Evolutionary conservation across 1,140 invertebrate genomes (phyloP), one percentile per base, ranked within the genome.

Genomic region (Drosophila pallidifrons): DNA sequence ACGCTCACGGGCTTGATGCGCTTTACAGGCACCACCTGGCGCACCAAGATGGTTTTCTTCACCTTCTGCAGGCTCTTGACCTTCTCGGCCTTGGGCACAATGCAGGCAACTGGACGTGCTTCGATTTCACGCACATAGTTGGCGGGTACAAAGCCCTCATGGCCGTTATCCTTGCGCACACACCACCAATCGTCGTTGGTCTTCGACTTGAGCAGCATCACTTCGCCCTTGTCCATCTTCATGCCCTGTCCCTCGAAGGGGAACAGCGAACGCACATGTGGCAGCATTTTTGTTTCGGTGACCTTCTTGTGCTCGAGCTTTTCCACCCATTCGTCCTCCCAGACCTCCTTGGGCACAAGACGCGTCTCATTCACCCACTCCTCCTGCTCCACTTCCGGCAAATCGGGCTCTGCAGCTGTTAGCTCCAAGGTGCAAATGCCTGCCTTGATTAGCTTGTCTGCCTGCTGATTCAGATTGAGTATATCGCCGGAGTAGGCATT

Each of bases 151-250:
- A 99, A 99, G 8, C 99, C 99, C 88, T 99, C 98, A 0, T 95
- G 95, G 0, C 98, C 97, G 88, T 98, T 97, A 0, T 95, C 94
- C 93, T 98, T 99, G 10, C 98, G 94, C 3, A 99, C 97, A 81
- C 97, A 98, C 99, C 99, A 99, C 99, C 99, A 99, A 93, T 99
- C 99, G 1, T 96, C 95, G 93, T 99, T 99, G 1, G 98, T 99
- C 93, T 99, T 98, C 82, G 96, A 98, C 51, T 99, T 94, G 1
- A 99, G 93, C 82, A 98, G 96, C 96, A 99, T 97, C 2, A 92
- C 80, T 93, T 99, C 98, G 65, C 97, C 98, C 93, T 99, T 99
- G 3, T 93, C 94, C 94, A 99, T 98, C 20, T 95, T 95, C 93
- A 99, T 98, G n/a, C 97, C 98, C 89, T 99, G 97, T 0, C 98